Percentiles rank a stretch among this genome's conserved stretches.
phyloP scores from a whole-genome alignment of 2,113 vertebrate species.

The Planiliza haematocheilus region DNA sequence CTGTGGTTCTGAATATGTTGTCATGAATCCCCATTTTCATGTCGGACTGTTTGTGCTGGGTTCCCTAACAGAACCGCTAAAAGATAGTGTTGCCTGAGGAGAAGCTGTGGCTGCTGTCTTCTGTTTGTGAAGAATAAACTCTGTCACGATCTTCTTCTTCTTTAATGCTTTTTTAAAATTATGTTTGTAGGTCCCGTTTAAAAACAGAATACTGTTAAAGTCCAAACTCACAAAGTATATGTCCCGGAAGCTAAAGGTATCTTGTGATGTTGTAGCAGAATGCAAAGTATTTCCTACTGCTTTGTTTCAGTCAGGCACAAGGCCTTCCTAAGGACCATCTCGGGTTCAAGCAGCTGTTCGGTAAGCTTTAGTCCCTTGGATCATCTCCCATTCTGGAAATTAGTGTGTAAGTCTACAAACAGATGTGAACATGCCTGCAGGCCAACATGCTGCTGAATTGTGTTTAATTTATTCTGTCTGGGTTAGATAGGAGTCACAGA shows the following conservation, averaged over 20 bases:
- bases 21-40: background rate
- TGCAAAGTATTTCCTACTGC: no score
- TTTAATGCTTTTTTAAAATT: no score
- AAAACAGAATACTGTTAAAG: no score
- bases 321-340: background rate
- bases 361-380: slow-evolving; percentile 25
- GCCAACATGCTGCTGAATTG: slow-evolving; percentile 5
- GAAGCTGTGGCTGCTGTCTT: background rate
- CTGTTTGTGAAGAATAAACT: background rate
- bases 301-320: background rate
- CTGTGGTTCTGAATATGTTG: background rate
- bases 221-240: no score
- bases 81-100: background rate
- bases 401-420: background rate
- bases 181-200: no score
- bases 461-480: slow-evolving; percentile 18
- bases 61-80: no score
- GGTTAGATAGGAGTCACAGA: background rate
- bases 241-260: no score
- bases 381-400: background rate
- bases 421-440: slow-evolving; percentile 12
- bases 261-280: no score
- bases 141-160: no score
- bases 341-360: slow-evolving; percentile 19
- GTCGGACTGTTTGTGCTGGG: background rate